Conservation (phyloP, 2,797 vertebrate genomes). For the Oreonectes daqikongensis region DNA sequence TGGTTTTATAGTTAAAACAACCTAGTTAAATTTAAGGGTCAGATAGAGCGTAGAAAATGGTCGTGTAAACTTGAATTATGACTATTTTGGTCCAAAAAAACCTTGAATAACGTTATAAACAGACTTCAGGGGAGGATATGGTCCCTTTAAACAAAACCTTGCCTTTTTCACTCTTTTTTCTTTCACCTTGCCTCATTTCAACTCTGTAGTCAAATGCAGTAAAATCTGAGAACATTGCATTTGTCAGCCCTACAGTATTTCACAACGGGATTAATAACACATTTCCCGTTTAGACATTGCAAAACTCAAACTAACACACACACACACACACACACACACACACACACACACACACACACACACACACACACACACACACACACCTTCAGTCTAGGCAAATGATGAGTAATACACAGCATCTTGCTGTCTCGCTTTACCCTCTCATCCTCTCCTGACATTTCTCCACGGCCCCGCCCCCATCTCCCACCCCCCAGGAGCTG, state of each 20-base stretch:
- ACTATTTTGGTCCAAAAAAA: neutral
- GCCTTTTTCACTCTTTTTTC: neutral
- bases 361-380: slow-evolving; percentile 46
- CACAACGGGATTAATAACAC: slow-evolving; percentile 46
- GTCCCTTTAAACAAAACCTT: neutral
- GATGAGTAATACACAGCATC: slow-evolving; percentile 73
- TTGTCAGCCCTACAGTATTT: slow-evolving; percentile 43
- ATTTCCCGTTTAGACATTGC: too few relatives aligned
- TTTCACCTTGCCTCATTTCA: neutral
- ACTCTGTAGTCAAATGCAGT: neutral
- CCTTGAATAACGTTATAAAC: neutral
- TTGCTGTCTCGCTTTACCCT: slow-evolving; percentile 51
- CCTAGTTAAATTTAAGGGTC: neutral
- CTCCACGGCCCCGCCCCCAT: slow-evolving; percentile 36
- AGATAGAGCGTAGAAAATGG: neutral
- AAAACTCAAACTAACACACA: too few relatives aligned
- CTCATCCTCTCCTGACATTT: slow-evolving; percentile 62
- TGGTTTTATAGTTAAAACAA: slow-evolving; percentile 3
- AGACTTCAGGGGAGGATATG: neutral
- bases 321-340: slow-evolving; percentile 45
- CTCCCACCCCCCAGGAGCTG: slow-evolving; percentile 36
- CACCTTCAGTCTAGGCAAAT: slow-evolving; percentile 67
- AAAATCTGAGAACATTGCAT: slow-evolving; percentile 23
- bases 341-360: slow-evolving; percentile 45
- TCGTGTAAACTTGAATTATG: neutral